Evolutionary conservation across 1,140 invertebrate species (phyloP).

Genomic region (Samia ricini): DNA sequence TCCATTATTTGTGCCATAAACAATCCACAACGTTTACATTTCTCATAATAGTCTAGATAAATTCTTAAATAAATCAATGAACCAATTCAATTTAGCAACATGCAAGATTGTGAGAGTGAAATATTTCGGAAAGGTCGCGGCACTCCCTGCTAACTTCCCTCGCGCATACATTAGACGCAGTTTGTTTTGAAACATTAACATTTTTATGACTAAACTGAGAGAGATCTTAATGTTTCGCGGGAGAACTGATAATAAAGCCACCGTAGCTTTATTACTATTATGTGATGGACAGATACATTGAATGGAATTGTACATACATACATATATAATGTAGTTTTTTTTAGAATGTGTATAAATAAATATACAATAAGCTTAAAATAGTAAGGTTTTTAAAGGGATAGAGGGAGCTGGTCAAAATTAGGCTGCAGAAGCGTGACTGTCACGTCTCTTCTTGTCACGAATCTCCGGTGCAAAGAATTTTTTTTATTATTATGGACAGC

Average conservation of each 20-base stretch:
- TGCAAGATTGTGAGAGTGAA: not conserved
- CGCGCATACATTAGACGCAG: constrained; percentile 66
- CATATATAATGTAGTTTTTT: not conserved
- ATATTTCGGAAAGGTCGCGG: not conserved
- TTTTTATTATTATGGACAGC: too few species aligned
- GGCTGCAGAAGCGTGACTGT: too few species aligned
- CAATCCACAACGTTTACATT: too few species aligned
- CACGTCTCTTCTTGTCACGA: too few species aligned
- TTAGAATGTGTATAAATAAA: too few species aligned
- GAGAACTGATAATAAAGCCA: not conserved
- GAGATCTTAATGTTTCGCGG: not conserved
- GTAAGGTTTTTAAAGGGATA: too few species aligned
- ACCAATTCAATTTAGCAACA: constrained; percentile 47
- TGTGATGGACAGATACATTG: not conserved
- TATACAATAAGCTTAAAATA: too few species aligned
- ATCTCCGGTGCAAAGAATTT: too few species aligned
- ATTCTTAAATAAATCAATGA: not conserved
- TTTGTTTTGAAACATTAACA: constrained; percentile 71
- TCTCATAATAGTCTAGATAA: too few species aligned
- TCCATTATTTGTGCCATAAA: too few species aligned
- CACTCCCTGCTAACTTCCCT: constrained; percentile 55
- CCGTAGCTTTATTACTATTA: not conserved
- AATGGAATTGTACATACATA: not conserved
- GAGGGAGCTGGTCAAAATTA: too few species aligned
- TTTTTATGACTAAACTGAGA: constrained; percentile 71